phyloP scores from a whole-genome alignment of 2,113 vertebrate genomes.

The Chiloscyllium plagiosum region DNA sequence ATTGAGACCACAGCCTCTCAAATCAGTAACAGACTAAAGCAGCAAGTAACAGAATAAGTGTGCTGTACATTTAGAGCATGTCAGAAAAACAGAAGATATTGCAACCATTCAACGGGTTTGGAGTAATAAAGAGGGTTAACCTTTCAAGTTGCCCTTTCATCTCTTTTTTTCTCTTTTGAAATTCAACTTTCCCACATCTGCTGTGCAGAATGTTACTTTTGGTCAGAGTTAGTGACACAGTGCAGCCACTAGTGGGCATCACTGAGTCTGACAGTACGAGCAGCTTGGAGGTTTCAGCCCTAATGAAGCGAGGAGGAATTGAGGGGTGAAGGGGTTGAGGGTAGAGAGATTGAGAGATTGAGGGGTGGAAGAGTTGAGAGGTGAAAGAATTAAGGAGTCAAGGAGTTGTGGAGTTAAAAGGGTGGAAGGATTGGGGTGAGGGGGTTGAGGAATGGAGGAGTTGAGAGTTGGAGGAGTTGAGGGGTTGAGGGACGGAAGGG shows the following conservation, averaged over 20 bases:
- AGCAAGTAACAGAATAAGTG: no score
- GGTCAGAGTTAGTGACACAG: neutral
- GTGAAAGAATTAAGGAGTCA: no score
- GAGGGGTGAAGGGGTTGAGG: neutral
- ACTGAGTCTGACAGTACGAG: neutral
- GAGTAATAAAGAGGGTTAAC: neutral
- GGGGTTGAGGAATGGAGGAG: no score
- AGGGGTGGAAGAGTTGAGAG: neutral
- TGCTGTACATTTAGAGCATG: neutral
- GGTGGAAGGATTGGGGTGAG: no score
- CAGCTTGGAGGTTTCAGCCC: neutral
- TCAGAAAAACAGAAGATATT: neutral
- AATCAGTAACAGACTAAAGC: neutral
- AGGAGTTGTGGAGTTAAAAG: no score
- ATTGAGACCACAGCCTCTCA: neutral
- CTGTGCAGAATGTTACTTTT: neutral
- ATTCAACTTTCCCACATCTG: neutral
- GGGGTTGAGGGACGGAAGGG: no score
- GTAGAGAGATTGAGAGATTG: no score
- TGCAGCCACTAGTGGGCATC: neutral
- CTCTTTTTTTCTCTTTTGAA: neutral
- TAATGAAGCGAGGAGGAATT: neutral
- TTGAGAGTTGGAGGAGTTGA: no score
- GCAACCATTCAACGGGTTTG: neutral
- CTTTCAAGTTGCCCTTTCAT: neutral